Percentiles rank a stretch among this genome's conserved stretches.
phyloP scores from a whole-genome alignment of 2,797 vertebrate species.

The Channa striata region DNA sequence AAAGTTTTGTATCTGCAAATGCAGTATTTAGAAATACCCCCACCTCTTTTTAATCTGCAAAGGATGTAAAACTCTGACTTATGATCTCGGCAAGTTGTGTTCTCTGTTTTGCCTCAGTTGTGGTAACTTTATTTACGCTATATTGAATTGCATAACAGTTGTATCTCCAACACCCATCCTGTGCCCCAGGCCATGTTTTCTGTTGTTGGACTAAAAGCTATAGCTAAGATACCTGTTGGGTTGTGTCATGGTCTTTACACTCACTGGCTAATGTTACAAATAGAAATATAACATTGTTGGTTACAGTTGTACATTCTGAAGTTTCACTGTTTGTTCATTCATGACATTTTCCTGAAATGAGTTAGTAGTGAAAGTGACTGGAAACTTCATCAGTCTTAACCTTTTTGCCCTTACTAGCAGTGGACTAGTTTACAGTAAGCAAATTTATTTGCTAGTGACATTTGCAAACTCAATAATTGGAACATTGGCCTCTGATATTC shows the following conservation, averaged over 20 bases:
- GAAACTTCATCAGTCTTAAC: slow-evolving; percentile 27
- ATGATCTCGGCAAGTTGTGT: slow-evolving; percentile 41
- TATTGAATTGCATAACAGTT: slow-evolving; percentile 65
- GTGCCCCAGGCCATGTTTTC: slow-evolving; percentile 68
- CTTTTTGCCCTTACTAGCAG: no score
- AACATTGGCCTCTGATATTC: no score
- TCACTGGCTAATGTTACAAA: not conserved
- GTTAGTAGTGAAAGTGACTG: slow-evolving; percentile 3
- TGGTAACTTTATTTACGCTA: slow-evolving; percentile 61
- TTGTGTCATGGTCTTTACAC: slow-evolving; percentile 49
- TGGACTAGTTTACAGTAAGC: no score
- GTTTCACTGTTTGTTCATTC: not conserved
- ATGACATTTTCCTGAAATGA: not conserved
- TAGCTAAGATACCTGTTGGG: slow-evolving; percentile 51
- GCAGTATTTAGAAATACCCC: slow-evolving; percentile 11
- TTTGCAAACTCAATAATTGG: no score
- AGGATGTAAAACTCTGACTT: slow-evolving; percentile 29
- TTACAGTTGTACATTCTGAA: not conserved
- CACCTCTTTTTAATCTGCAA: slow-evolving; percentile 12
- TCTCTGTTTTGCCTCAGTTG: slow-evolving; percentile 50
- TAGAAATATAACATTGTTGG: not conserved
- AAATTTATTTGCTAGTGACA: no score
- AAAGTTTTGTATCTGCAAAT: not conserved
- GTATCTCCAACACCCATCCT: slow-evolving; percentile 69
- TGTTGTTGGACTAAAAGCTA: slow-evolving; percentile 51